Conservation (phyloP, 2,888 invertebrate species). For the Andrena trimmerana region DNA sequence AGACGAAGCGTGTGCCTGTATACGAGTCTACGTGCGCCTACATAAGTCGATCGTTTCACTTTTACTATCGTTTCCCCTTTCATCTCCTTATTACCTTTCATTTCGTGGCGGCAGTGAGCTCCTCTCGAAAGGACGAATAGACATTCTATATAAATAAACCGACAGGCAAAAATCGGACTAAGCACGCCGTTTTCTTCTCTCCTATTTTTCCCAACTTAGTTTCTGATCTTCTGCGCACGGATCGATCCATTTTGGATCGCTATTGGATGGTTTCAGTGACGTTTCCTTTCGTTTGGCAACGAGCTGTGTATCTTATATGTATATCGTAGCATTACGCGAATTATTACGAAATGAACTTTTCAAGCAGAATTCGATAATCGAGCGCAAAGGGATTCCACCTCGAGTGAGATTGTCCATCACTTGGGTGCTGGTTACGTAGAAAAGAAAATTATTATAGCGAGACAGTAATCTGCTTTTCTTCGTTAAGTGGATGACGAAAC, state of each 20-base stretch:
- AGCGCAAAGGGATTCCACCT: conserved; percentile 24
- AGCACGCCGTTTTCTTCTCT: conserved; percentile 12
- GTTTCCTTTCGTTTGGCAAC: conserved; percentile 45
- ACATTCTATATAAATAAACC: conserved; percentile 60
- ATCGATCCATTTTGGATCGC: conserved; percentile 46
- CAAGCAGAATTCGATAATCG: conserved; percentile 35
- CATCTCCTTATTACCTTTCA: conserved; percentile 42
- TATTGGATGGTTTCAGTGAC: conserved; percentile 63
- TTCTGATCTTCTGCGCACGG: conserved; percentile 26
- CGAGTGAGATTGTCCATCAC: not conserved
- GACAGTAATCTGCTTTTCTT: not conserved
- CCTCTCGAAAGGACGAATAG: conserved; percentile 69
- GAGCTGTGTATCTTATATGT: conserved; percentile 48
- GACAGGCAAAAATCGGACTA: conserved; percentile 45
- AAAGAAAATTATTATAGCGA: not conserved
- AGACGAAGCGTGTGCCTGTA: conserved; percentile 27
- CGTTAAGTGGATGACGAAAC: not conserved
- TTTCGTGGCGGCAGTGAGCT: conserved; percentile 73
- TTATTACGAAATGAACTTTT: conserved; percentile 31
- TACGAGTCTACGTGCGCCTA: conserved; percentile 57
- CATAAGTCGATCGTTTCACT: conserved; percentile 66
- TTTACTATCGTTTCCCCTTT: conserved; percentile 53
- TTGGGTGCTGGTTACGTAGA: not conserved
- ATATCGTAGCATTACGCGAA: conserved; percentile 45
- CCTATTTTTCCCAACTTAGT: not conserved